Evolutionary conservation across 2,888 invertebrate genomes (phyloP).

Genomic region (Lepidonotus clava): DNA sequence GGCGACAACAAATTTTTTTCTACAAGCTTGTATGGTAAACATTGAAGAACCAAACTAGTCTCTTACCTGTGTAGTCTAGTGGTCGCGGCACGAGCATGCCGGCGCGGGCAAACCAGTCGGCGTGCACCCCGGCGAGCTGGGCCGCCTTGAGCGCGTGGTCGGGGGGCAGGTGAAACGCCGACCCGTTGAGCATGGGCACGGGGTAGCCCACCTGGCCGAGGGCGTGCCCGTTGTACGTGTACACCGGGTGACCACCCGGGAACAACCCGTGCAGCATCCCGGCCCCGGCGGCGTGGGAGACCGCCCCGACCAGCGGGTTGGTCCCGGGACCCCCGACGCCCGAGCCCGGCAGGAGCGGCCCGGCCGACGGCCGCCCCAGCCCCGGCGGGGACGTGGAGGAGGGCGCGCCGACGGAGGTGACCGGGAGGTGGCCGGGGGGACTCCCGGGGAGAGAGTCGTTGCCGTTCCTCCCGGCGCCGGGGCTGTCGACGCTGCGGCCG

Average conservation of each 20-base stretch:
- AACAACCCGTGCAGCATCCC: slow-evolving; percentile 50
- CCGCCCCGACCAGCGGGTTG: not conserved
- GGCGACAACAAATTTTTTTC: not conserved
- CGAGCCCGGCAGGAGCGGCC: not conserved
- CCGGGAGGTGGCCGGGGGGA: not conserved
- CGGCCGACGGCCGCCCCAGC: not conserved
- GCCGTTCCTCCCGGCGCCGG: slow-evolving; percentile 5
- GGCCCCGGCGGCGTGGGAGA: not conserved
- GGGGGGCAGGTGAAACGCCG: slow-evolving; percentile 53
- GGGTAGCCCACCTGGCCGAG: slow-evolving; percentile 40
- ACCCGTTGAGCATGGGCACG: slow-evolving; percentile 50
- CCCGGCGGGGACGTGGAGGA: not conserved
- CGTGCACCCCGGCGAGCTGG: slow-evolving; percentile 48
- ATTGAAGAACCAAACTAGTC: not conserved
- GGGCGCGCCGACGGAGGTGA: not conserved
- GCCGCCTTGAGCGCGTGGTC: slow-evolving; percentile 56
- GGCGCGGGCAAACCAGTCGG: slow-evolving; percentile 52
- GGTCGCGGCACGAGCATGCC: slow-evolving; percentile 53
- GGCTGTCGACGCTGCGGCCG: slow-evolving; percentile 53
- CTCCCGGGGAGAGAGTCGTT: slow-evolving; percentile 20
- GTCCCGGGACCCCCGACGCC: not conserved
- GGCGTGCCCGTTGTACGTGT: slow-evolving; percentile 21
- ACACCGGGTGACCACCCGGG: slow-evolving; percentile 43
- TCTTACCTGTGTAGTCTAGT: slow-evolving; percentile 52
- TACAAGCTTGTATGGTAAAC: not conserved